These are phyloP conservation scores for Caenorhabditis uteleia DNA, from an alignment of 2,888 invertebrate genomes.

Conservation along the genomic window DNA sequence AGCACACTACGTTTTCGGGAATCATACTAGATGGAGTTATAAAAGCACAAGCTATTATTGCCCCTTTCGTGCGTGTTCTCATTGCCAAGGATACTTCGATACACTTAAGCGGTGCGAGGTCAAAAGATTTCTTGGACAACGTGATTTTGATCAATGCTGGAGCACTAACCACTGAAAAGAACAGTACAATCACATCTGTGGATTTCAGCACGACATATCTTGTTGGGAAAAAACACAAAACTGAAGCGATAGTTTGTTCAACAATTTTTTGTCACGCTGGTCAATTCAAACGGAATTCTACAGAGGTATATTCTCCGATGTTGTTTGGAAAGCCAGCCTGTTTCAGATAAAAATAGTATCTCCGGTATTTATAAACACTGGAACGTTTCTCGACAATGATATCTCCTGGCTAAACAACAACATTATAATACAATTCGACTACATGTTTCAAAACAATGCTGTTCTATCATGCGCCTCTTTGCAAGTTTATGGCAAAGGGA, in stretches of 20 bases:
- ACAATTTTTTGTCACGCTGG: constrained; percentile 47
- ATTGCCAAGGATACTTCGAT: too few relatives aligned
- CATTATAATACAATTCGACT: too few relatives aligned
- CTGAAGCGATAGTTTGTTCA: constrained; percentile 50
- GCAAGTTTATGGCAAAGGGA: constrained; percentile 43
- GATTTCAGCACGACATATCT: constrained; percentile 3
- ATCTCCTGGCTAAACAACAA: too few relatives aligned
- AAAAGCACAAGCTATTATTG: constrained; percentile 48
- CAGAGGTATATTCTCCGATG: constrained; percentile 7
- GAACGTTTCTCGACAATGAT: too few relatives aligned
- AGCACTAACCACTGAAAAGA: constrained; percentile 37
- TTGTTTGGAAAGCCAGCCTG: neutral
- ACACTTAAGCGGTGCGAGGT: too few relatives aligned
- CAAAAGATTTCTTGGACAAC: too few relatives aligned
- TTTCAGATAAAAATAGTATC: constrained; percentile 16
- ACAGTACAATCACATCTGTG: constrained; percentile 35
- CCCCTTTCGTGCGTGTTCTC: constrained; percentile 48
- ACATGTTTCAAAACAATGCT: constrained; percentile 51
- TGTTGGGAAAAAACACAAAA: constrained; percentile 11
- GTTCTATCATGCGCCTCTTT: constrained; percentile 43
- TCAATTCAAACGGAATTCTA: constrained; percentile 29
- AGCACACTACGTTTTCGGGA: too few relatives aligned
- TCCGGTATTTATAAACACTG: constrained; percentile 32
- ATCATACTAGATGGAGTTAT: too few relatives aligned
- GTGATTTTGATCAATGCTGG: constrained; percentile 29